These are phyloP conservation scores for Sitodiplosis mosellana DNA, from an alignment of 1,140 invertebrate species.

Conservation along the genomic window DNA sequence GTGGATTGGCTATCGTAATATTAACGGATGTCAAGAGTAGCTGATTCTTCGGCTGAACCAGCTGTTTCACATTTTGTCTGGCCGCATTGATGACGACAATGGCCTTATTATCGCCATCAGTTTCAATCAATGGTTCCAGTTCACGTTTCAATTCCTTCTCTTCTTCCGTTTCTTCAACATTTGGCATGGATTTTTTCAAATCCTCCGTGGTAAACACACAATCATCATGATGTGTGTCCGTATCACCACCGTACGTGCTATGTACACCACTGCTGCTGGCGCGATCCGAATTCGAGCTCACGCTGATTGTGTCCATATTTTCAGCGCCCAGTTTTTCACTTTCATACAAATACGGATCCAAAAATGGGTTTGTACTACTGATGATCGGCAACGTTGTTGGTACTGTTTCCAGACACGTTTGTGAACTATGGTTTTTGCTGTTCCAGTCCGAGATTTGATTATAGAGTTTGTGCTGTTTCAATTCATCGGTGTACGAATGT, in stretches of 20 bases:
- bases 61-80: not conserved
- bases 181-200: not conserved
- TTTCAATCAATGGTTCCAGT: slow-evolving; percentile 3
- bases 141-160: not conserved
- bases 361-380: slow-evolving; percentile 5
- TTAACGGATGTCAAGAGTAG: slow-evolving; percentile 41
- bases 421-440: not conserved
- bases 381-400: not conserved
- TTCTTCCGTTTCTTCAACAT: slow-evolving; percentile 1
- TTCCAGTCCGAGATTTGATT: not conserved
- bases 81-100: not conserved
- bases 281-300: slow-evolving; percentile 29
- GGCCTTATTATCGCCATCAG: slow-evolving; percentile 2
- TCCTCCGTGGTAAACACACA: slow-evolving; percentile 5
- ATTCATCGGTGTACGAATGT: not conserved
- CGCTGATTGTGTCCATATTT: slow-evolving; percentile 28
- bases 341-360: slow-evolving; percentile 2
- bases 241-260: slow-evolving; percentile 1
- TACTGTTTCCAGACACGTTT: not conserved
- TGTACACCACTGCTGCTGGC: slow-evolving; percentile 16
- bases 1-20: slow-evolving; percentile 45
- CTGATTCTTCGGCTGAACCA: slow-evolving; percentile 5
- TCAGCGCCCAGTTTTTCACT: slow-evolving; percentile 18
- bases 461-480: not conserved
- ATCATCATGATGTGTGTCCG: slow-evolving; percentile 7